A percentile compares a stretch with the other conserved stretches of the same genome.
phyloP scores from a whole-genome alignment of 2,113 vertebrate genomes.

The Geococcyx californianus region DNA sequence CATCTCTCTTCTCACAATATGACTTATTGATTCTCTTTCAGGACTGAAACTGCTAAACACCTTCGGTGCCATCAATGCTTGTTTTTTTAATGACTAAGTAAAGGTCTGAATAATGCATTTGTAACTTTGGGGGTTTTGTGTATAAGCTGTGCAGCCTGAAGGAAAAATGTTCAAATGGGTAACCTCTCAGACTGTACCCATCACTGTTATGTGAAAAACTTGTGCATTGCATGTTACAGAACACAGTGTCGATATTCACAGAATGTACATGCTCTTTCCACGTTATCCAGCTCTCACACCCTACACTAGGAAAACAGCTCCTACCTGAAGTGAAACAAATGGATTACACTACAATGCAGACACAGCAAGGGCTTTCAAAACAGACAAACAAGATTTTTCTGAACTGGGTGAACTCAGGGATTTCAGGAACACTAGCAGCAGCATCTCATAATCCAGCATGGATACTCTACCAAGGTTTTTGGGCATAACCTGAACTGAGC shows the following conservation, averaged over 20 bases:
- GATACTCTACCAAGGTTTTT: not conserved
- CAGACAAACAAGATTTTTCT: not conserved
- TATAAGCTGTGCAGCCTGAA: not conserved
- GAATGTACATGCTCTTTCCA: not conserved
- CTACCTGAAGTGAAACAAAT: not conserved
- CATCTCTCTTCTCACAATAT: not conserved
- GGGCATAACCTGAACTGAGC: not conserved
- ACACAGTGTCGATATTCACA: not conserved
- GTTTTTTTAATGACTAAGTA: not conserved
- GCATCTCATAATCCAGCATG: not conserved
- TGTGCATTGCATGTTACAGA: rapidly evolving
- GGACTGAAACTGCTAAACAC: not conserved
- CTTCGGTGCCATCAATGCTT: not conserved
- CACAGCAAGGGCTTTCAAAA: not conserved
- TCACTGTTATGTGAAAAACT: rapidly evolving
- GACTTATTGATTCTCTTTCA: not conserved
- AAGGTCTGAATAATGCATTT: not conserved
- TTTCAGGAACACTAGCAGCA: not conserved
- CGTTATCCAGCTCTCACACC: rapidly evolving
- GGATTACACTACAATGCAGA: not conserved
- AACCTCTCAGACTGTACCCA: rapidly evolving
- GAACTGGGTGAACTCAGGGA: not conserved
- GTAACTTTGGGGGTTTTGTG: rapidly evolving
- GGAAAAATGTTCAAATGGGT: not conserved
- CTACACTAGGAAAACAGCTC: not conserved